Evolutionary conservation across 2,797 vertebrate species (phyloP).

Genomic region (Sebastes taczanowskii): DNA sequence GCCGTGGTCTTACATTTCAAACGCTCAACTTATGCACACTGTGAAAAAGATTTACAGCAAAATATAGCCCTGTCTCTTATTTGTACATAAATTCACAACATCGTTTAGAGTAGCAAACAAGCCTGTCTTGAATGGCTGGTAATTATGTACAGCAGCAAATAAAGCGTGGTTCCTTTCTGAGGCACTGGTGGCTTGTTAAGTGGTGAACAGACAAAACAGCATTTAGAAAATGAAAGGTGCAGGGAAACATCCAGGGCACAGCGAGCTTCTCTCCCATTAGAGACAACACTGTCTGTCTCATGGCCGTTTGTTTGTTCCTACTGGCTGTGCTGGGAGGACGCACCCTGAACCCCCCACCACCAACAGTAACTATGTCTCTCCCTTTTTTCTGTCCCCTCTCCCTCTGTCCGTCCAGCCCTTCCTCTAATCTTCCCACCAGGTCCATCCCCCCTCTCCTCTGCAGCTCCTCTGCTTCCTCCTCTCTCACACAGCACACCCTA

Average conservation of each 20-base stretch:
- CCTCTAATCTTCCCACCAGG: constrained; percentile 71
- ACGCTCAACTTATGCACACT: constrained; percentile 20
- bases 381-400: constrained; percentile 47
- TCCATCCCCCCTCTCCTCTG: constrained; percentile 30
- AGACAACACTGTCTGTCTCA: constrained; percentile 65
- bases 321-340: constrained; percentile 62
- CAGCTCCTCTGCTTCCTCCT: constrained; percentile 45
- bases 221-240: constrained; percentile 81
- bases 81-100: constrained; percentile 75
- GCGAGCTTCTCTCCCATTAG: constrained; percentile 75
- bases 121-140: constrained; percentile 75
- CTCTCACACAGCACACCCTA: constrained; percentile 33
- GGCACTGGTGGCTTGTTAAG: constrained; percentile 80
- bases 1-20: constrained; percentile 39
- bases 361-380: constrained; percentile 52
- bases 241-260: constrained; percentile 75
- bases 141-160: constrained; percentile 81
- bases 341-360: constrained; percentile 62
- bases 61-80: constrained; percentile 66
- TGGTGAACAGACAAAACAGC: constrained; percentile 82
- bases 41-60: constrained; percentile 52
- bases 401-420: constrained; percentile 47
- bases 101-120: constrained; percentile 75
- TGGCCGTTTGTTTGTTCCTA: constrained; percentile 65
- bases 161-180: constrained; percentile 74